Conservation (phyloP, 1,140 invertebrate species). For the Drosophila teissieri region DNA sequence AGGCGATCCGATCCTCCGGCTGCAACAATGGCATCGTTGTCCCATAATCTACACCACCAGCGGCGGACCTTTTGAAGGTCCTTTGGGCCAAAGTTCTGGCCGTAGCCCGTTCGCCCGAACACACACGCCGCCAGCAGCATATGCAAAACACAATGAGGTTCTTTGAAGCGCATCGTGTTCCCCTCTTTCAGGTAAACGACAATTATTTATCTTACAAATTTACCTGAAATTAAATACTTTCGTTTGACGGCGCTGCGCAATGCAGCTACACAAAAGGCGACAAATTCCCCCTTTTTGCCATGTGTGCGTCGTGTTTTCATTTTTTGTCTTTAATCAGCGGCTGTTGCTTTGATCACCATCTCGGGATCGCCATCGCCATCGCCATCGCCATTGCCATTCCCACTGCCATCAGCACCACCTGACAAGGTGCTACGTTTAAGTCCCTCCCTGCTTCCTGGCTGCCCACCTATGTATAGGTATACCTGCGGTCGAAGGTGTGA, state of each 20-base stretch:
- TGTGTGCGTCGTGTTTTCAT: conserved; percentile 38
- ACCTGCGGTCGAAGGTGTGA: conserved; percentile 67
- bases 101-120: no score
- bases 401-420: conserved; percentile 29
- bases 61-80: conserved; percentile 78
- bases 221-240: conserved; percentile 82
- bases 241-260: conserved; percentile 49
- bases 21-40: conserved; percentile 66
- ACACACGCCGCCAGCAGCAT: conserved; percentile 56
- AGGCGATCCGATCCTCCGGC: conserved; percentile 18
- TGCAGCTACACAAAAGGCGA: conserved; percentile 66
- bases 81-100: conserved; percentile 76
- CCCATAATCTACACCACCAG: conserved; percentile 60
- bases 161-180: conserved; percentile 73
- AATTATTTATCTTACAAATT: conserved; percentile 84
- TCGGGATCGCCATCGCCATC: conserved; percentile 20
- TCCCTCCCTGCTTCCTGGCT: conserved; percentile 23
- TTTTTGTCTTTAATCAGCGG: conserved; percentile 76
- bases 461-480: conserved; percentile 16
- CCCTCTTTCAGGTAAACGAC: conserved; percentile 66
- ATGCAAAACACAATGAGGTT: conserved; percentile 82
- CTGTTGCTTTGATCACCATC: conserved; percentile 72
- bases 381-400: conserved; percentile 1
- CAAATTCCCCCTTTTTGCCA: conserved; percentile 73
- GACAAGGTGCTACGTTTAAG: conserved; percentile 58